A percentile compares a stretch with the other conserved stretches of the same genome.
Evolutionary conservation across 2,113 vertebrate species (phyloP).

Genomic region (Brachypodius melanocephalos): DNA sequence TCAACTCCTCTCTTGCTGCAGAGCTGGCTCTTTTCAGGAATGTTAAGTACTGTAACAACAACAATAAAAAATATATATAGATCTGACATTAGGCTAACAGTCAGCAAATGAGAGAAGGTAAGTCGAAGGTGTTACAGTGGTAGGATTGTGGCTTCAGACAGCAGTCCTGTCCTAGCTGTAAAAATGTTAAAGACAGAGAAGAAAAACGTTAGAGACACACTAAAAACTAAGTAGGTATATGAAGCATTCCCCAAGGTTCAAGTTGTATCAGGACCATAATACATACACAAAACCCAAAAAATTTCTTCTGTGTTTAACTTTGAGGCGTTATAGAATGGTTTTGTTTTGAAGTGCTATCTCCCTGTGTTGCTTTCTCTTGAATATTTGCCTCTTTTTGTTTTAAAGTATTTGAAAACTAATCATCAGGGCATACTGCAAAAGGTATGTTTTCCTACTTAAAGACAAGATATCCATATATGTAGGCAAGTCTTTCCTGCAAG

Average conservation of each 20-base stretch:
- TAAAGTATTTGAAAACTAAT: neutral
- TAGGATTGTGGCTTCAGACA: neutral
- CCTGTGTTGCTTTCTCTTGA: neutral
- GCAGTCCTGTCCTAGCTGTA: neutral
- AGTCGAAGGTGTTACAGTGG: neutral
- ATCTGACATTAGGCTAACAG: neutral
- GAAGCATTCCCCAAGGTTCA: neutral
- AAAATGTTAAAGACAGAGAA: neutral
- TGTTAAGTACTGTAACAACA: neutral
- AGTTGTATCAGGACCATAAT: neutral
- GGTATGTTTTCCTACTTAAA: slow-evolving; percentile 44
- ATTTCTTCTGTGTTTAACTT: neutral
- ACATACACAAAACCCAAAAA: neutral
- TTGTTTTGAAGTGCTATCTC: neutral
- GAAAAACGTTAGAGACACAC: neutral
- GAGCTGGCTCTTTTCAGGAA: neutral
- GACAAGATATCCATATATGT: neutral
- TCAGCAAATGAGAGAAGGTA: neutral
- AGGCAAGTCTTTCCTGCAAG: neutral
- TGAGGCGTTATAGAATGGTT: neutral
- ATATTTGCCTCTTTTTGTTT: neutral
- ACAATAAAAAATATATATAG: fast-evolving
- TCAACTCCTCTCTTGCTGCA: neutral
- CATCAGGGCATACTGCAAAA: neutral
- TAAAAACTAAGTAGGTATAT: neutral